Conservation (phyloP, 2,113 vertebrate genomes). For the Rynchops niger region DNA sequence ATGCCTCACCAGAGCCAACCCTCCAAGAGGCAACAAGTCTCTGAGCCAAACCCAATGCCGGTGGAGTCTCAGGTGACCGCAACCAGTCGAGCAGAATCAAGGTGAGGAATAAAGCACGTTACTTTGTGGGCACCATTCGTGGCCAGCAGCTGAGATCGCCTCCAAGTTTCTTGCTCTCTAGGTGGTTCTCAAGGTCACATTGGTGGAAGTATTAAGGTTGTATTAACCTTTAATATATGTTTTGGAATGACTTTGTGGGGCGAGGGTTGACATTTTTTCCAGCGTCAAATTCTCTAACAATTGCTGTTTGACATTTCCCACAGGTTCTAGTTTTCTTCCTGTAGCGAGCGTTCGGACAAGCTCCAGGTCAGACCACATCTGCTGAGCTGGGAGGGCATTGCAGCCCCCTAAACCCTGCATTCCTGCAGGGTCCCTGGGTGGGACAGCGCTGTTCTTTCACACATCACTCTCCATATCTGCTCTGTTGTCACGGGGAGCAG, state of each 20-base stretch:
- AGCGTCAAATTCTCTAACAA: background rate
- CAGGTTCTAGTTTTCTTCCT: background rate
- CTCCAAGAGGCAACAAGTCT: background rate
- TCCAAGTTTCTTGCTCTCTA: background rate
- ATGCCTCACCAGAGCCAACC: background rate
- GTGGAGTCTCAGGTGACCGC: background rate
- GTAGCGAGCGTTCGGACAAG: background rate
- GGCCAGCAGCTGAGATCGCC: background rate
- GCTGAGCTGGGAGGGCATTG: background rate
- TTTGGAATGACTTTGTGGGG: background rate
- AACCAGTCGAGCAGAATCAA: background rate
- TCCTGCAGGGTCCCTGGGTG: background rate
- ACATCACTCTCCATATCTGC: accelerated
- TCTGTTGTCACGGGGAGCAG: background rate
- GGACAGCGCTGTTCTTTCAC: background rate
- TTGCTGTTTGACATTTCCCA: background rate
- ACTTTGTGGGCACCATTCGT: accelerated
- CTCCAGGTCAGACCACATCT: background rate
- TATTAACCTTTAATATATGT: background rate
- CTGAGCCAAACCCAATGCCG: background rate
- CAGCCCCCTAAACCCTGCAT: background rate
- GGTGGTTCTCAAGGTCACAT: background rate
- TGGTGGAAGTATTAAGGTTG: background rate
- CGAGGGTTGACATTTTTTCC: background rate
- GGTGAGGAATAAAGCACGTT: background rate